A percentile compares a stretch with the other conserved stretches of the same genome.
Conservation (phyloP, 2,888 invertebrate genomes). For the Andrena bicolor region DNA sequence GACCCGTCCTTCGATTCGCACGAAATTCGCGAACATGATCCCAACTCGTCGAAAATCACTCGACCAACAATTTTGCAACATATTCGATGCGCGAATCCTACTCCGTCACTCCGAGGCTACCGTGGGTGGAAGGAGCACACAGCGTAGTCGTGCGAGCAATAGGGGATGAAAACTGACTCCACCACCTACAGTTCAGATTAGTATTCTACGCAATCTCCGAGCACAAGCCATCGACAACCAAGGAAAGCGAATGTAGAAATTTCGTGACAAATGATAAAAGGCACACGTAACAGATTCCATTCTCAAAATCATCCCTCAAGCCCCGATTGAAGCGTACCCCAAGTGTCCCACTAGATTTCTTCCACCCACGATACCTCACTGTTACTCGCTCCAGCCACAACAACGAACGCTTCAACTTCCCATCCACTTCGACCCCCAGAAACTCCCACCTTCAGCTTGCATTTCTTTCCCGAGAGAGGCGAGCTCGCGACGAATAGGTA, state of each 20-base stretch:
- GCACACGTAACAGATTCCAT: too few relatives aligned
- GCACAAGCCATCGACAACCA: not conserved
- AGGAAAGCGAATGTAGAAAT: too few relatives aligned
- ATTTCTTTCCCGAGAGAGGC: not conserved
- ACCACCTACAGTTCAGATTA: not conserved
- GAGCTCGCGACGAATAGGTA: conserved; percentile 4
- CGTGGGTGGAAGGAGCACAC: not conserved
- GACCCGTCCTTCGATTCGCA: conserved; percentile 19
- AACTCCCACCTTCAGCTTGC: not conserved
- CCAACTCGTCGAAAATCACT: conserved; percentile 6
- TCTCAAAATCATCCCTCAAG: too few relatives aligned
- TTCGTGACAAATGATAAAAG: too few relatives aligned
- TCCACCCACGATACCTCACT: conserved; percentile 1
- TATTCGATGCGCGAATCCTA: too few relatives aligned
- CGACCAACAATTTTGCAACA: too few relatives aligned
- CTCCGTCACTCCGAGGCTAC: not conserved
- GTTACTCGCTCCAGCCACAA: not conserved
- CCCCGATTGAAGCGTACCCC: not conserved
- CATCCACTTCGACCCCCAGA: not conserved
- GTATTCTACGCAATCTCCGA: not conserved
- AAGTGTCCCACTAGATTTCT: not conserved
- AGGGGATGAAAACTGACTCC: not conserved
- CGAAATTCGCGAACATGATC: not conserved
- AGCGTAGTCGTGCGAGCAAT: not conserved
- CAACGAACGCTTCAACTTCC: not conserved